Percentiles rank a stretch among this genome's conserved stretches.
Conservation (phyloP, 2,797 vertebrate species). For the Siniperca undulata region DNA sequence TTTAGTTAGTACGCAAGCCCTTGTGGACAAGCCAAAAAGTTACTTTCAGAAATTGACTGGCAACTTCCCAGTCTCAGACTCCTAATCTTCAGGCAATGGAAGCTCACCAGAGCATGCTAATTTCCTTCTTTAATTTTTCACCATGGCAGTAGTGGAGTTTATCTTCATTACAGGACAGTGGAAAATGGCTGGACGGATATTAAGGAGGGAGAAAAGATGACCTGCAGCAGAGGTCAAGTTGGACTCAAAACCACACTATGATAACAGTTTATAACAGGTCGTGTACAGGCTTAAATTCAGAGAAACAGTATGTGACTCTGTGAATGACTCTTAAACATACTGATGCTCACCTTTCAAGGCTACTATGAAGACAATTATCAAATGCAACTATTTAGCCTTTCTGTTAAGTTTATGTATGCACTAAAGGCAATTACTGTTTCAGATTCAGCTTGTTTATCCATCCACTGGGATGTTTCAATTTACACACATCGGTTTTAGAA, state of each 20-base stretch:
- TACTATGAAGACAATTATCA: background rate
- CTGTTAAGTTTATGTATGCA: background rate
- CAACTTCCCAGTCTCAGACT: slow-evolving; percentile 29
- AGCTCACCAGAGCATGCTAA: slow-evolving; percentile 45
- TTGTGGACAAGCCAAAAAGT: slow-evolving; percentile 46
- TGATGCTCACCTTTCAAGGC: background rate
- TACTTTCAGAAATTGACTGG: slow-evolving; percentile 43
- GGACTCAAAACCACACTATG: slow-evolving; percentile 1
- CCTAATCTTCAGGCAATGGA: slow-evolving; percentile 39
- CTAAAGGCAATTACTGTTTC: background rate
- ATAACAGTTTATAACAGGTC: background rate
- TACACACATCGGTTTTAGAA: background rate
- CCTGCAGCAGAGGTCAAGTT: slow-evolving; percentile 41
- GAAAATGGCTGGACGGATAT: slow-evolving; percentile 58
- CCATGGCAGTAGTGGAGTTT: slow-evolving; percentile 46
- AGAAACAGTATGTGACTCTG: background rate
- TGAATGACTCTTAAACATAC: background rate
- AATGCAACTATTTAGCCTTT: background rate
- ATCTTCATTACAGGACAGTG: slow-evolving; percentile 44
- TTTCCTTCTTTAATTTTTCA: slow-evolving; percentile 70
- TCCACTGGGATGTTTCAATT: background rate
- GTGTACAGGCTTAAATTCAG: background rate
- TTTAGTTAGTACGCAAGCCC: background rate
- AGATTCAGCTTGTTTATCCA: background rate
- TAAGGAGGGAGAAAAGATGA: slow-evolving; percentile 50